Evolutionary conservation across 2,797 vertebrate species (phyloP), one percentile per base, ranked within the genome.

Genomic region (Synaphobranchus kaupii): DNA sequence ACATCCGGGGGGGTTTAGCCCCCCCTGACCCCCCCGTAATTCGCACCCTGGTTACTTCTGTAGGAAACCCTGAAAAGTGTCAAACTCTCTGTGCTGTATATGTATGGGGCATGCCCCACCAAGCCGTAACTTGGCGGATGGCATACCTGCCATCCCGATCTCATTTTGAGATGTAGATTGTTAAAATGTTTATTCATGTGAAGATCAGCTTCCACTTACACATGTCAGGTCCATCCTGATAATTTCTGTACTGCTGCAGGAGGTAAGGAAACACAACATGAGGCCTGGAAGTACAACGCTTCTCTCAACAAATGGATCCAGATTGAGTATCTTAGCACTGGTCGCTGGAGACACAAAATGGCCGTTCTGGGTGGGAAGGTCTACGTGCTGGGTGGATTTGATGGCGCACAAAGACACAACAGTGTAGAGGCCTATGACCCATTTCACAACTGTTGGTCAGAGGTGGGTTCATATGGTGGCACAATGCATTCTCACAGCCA

Each of bases 301-400:
- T 98, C 98, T 1, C 96, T 99, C 89, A 99, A 99, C 94, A 99
- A 98, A 88, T 99, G 99, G 98, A 98, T 99, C 90, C 97, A 98
- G 93, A 97, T 98, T 0, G 98, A 99, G 84, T 94, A 97, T 47
- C 94, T 99, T 87, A 95, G 92, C 54, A 95, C 90, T 7, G 98
- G 97, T 0, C 97, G 99, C 88, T 99, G 98, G 98, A 97, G 99
- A 90, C 99, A 99, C 94, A 99, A 99, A 93, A 99, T 99, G 98
- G 98, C 97, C 0, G 97, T 98, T 68, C 56, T 97, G 34, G 95
- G 96, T 0, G 98, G 98, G 88, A 99, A 97, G 89, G 97, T 99
- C 0, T 99, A 98, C 0, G 97, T 92, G 12, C 91, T 99, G 0
- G 98, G 98, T 12, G 98, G 99, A 0, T 99, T 99, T 0, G 98